Conservation (phyloP, 2,113 vertebrate species). For the Sapayoa aenigma region DNA sequence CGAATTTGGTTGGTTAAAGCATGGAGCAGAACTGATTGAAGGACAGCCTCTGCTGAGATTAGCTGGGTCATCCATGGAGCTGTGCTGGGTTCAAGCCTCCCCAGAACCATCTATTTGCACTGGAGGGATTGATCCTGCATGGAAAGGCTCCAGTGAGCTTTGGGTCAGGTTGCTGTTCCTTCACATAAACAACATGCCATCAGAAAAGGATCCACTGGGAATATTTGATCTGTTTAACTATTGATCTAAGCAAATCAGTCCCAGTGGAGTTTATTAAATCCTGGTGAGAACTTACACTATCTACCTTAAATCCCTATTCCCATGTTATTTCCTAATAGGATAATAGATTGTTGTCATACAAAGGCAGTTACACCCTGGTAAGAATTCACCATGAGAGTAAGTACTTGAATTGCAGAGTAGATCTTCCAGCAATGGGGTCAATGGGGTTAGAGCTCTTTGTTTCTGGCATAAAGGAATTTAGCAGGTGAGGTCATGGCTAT, state of each 20-base stretch:
- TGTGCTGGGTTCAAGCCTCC: background rate
- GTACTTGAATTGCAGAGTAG: background rate
- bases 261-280: background rate
- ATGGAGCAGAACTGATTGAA: background rate
- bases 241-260: background rate
- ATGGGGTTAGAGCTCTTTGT: background rate
- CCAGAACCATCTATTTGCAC: background rate
- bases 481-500: fast-evolving
- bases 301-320: background rate
- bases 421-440: background rate
- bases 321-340: background rate
- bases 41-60: background rate
- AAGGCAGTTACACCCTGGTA: background rate
- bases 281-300: background rate
- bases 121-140: background rate
- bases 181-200: background rate
- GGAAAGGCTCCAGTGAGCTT: background rate
- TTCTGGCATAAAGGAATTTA: background rate
- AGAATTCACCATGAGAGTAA: background rate
- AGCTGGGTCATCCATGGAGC: background rate
- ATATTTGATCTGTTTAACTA: background rate
- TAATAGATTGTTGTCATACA: background rate
- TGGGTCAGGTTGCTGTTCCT: background rate
- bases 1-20: background rate
- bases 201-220: background rate